Conservation (phyloP, 1,140 invertebrate genomes). For the Mamestra configurata region DNA sequence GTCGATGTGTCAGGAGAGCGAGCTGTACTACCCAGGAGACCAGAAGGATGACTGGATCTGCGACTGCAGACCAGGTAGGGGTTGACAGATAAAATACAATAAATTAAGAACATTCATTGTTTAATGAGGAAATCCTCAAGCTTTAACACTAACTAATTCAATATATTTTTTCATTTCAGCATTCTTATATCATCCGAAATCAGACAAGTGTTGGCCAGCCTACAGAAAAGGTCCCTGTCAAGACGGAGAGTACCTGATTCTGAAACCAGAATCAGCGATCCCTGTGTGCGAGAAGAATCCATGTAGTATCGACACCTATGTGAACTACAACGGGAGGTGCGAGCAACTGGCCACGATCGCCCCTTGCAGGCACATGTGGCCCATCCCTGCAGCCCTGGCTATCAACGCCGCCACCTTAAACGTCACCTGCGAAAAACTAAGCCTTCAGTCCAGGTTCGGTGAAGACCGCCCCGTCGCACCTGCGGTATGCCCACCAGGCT, state of each 20-base stretch:
- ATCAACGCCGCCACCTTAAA: constrained; percentile 86
- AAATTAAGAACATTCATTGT: too few relatives aligned
- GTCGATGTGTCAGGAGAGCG: constrained; percentile 88
- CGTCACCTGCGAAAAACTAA: constrained; percentile 81
- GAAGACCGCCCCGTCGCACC: constrained; percentile 20
- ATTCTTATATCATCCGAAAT: constrained; percentile 89
- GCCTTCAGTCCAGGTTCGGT: constrained; percentile 73
- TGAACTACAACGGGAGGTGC: constrained; percentile 87
- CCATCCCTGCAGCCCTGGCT: constrained; percentile 72
- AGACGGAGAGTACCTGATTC: constrained; percentile 87
- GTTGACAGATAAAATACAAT: not conserved
- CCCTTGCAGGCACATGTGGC: constrained; percentile 78
- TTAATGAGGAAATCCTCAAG: too few relatives aligned
- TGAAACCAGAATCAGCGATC: constrained; percentile 85
- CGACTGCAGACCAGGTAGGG: constrained; percentile 90
- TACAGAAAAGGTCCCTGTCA: constrained; percentile 90
- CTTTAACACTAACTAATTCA: too few relatives aligned
- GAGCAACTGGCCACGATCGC: constrained; percentile 79
- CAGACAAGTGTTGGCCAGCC: constrained; percentile 89
- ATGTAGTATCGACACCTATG: constrained; percentile 86
- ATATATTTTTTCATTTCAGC: constrained; percentile 80
- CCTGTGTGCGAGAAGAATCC: constrained; percentile 90
- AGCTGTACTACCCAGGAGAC: constrained; percentile 90
- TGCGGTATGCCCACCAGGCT: constrained; percentile 68
- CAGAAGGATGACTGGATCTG: constrained; percentile 90